These are phyloP conservation scores for Drosophila lacicola DNA, from an alignment of 2,888 invertebrate genomes.

Conservation along the genomic window DNA sequence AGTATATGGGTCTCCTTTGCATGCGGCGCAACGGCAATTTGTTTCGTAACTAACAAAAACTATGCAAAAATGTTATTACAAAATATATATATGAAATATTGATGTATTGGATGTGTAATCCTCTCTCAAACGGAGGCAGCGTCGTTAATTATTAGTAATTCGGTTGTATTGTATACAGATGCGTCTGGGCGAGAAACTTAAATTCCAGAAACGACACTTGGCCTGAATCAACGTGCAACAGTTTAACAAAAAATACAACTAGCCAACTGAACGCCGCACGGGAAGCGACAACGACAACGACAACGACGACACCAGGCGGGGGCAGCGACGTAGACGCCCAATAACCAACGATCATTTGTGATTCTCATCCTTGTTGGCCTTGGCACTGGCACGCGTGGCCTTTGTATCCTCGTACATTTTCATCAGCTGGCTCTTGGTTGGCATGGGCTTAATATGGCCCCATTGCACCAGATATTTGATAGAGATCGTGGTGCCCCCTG, in stretches of 20 bases:
- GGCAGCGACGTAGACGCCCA: constrained; percentile 25
- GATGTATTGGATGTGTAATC: constrained; percentile 5
- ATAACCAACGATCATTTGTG: constrained; percentile 59
- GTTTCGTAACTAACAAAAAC: constrained; percentile 54
- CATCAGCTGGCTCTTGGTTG: constrained; percentile 88
- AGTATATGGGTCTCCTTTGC: constrained; percentile 20
- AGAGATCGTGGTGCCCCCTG: constrained; percentile 93
- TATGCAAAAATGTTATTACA: constrained; percentile 40
- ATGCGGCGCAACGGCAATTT: constrained; percentile 17
- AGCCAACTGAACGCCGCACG: constrained; percentile 52
- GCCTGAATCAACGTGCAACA: constrained; percentile 32
- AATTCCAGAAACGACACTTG: constrained; percentile 31
- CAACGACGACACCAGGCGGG: constrained; percentile 31
- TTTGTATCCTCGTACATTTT: constrained; percentile 87
- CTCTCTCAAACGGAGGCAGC: constrained; percentile 11
- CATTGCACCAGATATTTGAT: constrained; percentile 92
- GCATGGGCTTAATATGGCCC: constrained; percentile 94
- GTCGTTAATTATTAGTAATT: constrained; percentile 9
- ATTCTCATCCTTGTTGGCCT: constrained; percentile 60
- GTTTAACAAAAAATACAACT: constrained; percentile 62
- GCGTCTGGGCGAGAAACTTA: constrained; percentile 29
- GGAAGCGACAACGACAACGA: constrained; percentile 22
- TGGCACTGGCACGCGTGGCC: constrained; percentile 77
- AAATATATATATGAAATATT: constrained; percentile 34
- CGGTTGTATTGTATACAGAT: constrained; percentile 18